These are phyloP conservation scores for Rachycentron canadum DNA, from an alignment of 2,797 vertebrate species.

Conservation along the genomic window DNA sequence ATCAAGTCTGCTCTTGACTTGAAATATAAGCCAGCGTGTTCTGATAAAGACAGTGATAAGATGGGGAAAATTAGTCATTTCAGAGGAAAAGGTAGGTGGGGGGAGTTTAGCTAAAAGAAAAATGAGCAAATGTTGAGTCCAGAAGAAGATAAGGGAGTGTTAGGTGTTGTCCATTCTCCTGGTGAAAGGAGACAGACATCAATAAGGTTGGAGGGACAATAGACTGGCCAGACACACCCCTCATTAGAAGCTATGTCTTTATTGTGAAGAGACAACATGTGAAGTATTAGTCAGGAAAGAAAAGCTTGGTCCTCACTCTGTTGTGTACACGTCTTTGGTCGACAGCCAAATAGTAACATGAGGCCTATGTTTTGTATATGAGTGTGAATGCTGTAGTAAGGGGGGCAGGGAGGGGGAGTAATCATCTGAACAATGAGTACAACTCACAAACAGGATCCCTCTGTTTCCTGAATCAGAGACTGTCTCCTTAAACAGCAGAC, in stretches of 20 bases:
- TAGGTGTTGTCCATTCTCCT: conserved; percentile 41
- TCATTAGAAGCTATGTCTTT: conserved; percentile 50
- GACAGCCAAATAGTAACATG: conserved; percentile 45
- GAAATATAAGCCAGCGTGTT: not conserved
- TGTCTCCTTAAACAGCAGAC: conserved; percentile 67
- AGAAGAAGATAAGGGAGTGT: conserved; percentile 34
- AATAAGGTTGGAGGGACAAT: conserved; percentile 45
- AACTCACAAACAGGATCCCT: conserved; percentile 87
- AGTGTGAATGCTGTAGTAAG: conserved; percentile 35
- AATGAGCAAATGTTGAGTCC: conserved; percentile 47
- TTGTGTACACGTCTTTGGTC: conserved; percentile 62
- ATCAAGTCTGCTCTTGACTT: conserved; percentile 38
- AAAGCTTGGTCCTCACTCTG: conserved; percentile 30
- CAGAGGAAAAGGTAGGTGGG: conserved; percentile 14
- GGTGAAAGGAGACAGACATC: conserved; percentile 42
- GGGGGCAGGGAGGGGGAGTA: not conserved
- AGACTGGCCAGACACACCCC: conserved; percentile 57
- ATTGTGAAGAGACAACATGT: conserved; percentile 54
- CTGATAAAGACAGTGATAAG: conserved; percentile 22
- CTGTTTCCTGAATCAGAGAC: conserved; percentile 85
- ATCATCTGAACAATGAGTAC: conserved; percentile 85
- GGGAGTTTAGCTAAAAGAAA: conserved; percentile 11
- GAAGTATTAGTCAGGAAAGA: conserved; percentile 52
- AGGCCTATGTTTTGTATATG: conserved; percentile 51
- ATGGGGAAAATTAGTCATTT: conserved; percentile 36